A percentile compares a stretch with the other conserved stretches of the same genome.
Evolutionary conservation across 1,140 invertebrate genomes (phyloP).

Genomic region (Drosophila azteca): DNA sequence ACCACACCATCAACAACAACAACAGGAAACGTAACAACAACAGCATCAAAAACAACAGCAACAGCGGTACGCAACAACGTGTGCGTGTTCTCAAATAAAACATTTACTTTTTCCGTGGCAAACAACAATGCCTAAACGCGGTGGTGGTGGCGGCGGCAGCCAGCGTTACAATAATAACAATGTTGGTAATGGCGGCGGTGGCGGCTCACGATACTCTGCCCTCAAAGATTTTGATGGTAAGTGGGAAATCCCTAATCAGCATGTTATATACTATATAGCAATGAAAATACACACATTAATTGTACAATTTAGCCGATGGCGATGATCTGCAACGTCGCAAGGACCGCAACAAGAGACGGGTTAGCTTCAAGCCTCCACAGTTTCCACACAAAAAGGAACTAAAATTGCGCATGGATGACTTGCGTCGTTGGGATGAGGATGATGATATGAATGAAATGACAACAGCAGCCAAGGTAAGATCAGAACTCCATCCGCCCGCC

Average conservation of each 20-base stretch:
- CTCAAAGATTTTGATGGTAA: conserved; percentile 68
- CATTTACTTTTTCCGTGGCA: neutral
- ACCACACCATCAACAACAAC: neutral
- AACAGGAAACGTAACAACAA: neutral
- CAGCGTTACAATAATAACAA: conserved; percentile 5
- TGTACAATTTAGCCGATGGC: conserved; percentile 1
- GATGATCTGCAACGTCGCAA: conserved; percentile 70
- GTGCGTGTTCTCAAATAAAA: neutral
- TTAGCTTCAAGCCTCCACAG: conserved; percentile 75
- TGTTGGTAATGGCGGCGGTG: conserved; percentile 25
- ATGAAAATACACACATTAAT: neutral
- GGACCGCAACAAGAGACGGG: conserved; percentile 71
- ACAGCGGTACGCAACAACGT: conserved; percentile 13
- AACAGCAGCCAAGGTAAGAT: conserved; percentile 42
- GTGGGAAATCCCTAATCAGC: neutral
- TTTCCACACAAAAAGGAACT: conserved; percentile 58
- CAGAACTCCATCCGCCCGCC: neutral
- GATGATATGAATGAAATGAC: conserved; percentile 74
- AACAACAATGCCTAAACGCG: conserved; percentile 70
- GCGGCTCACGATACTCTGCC: conserved; percentile 61
- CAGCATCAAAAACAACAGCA: no score
- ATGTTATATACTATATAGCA: neutral
- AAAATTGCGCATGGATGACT: conserved; percentile 63
- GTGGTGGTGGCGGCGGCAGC: conserved; percentile 52
- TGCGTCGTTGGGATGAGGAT: conserved; percentile 78